phyloP scores from a whole-genome alignment of 2,888 invertebrate species.

The Stomorhina lunata region DNA sequence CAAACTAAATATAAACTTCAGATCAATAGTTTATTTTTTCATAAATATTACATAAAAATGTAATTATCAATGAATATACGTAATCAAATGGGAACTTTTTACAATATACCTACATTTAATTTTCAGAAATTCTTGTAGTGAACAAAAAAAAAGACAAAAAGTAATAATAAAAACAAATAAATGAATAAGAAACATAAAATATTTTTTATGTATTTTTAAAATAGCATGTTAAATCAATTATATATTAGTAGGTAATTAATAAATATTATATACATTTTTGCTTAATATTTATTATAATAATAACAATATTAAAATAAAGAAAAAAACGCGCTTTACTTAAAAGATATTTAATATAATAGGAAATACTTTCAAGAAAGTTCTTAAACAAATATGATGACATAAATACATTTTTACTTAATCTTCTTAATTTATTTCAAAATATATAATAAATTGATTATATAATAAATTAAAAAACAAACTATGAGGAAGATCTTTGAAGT shows the following conservation, averaged over 20 bases:
- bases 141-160: no score
- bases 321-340: conserved; percentile 51
- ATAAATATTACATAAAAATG: conserved; percentile 4
- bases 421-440: conserved; percentile 13
- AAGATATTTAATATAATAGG: background rate
- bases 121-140: conserved; percentile 45
- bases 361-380: conserved; percentile 2
- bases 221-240: conserved; percentile 39
- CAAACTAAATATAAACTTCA: conserved; percentile 43
- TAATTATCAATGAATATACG: conserved; percentile 67
- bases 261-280: conserved; percentile 40
- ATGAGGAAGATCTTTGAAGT: background rate
- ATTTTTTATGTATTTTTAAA: conserved; percentile 46
- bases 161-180: conserved; percentile 3
- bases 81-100: conserved; percentile 73
- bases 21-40: conserved; percentile 41
- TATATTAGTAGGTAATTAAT: conserved; percentile 1
- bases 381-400: conserved; percentile 13
- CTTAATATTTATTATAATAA: conserved; percentile 26
- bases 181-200: conserved; percentile 7
- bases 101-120: conserved; percentile 27
- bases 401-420: conserved; percentile 16
- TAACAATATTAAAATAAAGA: background rate
- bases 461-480: background rate
- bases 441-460: background rate